These are phyloP conservation scores for Cotesia congregata DNA, from an alignment of 2,888 invertebrate species.

Conservation along the genomic window DNA sequence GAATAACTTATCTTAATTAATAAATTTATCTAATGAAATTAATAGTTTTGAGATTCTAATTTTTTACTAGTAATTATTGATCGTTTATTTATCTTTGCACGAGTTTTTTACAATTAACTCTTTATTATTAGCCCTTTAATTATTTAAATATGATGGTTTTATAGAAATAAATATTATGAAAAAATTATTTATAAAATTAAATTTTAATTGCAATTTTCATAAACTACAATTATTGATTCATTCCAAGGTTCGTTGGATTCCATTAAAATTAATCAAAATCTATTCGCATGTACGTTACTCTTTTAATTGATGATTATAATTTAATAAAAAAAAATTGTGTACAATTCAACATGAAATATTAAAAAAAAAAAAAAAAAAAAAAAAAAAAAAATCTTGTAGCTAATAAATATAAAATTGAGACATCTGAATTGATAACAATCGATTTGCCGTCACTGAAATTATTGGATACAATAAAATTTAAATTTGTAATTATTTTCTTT, in stretches of 20 bases:
- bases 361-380: not conserved
- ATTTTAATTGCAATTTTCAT: not conserved
- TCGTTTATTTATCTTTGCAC: not conserved
- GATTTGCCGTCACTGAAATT: not conserved
- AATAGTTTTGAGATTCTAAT: not conserved
- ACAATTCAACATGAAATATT: not conserved
- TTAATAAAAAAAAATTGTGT: not conserved
- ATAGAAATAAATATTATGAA: not conserved
- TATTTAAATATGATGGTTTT: not conserved
- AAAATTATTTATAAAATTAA: not conserved
- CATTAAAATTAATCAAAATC: not conserved
- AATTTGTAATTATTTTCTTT: not conserved
- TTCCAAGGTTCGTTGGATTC: not conserved
- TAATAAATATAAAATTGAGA: not conserved
- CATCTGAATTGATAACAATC: not conserved
- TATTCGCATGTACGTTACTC: not conserved
- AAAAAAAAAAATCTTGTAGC: not conserved
- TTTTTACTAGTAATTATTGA: not conserved
- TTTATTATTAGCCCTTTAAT: not conserved
- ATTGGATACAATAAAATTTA: not conserved
- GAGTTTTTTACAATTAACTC: not conserved
- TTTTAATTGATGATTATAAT: not conserved
- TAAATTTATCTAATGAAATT: conserved; percentile 6
- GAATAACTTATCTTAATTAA: not conserved
- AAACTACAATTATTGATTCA: not conserved